A percentile compares a stretch with the other conserved stretches of the same genome.
Evolutionary conservation across 2,797 vertebrate species (phyloP).

Genomic region (Syncerus caffer): DNA sequence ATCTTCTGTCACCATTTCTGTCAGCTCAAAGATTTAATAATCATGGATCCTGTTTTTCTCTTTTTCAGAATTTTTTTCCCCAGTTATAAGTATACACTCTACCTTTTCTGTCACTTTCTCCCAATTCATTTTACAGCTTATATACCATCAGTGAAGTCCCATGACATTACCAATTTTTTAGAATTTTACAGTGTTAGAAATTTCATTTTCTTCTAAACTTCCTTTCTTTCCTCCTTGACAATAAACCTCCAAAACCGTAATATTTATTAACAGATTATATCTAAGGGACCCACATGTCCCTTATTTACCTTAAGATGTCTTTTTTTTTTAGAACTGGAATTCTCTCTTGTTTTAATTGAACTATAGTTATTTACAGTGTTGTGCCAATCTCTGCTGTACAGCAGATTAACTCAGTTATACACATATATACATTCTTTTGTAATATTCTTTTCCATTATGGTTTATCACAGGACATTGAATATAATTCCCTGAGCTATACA

Average conservation of each 20-base stretch:
- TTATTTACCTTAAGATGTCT: neutral
- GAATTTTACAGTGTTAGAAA: neutral
- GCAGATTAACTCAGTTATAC: neutral
- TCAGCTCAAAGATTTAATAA: neutral
- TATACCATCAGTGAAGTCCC: neutral
- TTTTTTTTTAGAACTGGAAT: neutral
- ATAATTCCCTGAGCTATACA: neutral
- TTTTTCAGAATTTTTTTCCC: conserved; percentile 23
- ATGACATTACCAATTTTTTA: neutral
- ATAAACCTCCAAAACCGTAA: neutral
- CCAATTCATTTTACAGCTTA: conserved; percentile 19
- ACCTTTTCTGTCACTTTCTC: neutral
- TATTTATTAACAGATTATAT: neutral
- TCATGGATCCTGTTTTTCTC: neutral
- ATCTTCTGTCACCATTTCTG: neutral
- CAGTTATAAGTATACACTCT: neutral
- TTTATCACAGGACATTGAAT: neutral
- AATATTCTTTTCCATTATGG: neutral
- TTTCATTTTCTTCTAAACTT: neutral
- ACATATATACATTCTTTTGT: neutral
- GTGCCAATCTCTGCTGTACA: neutral
- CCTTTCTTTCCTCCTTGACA: conserved; percentile 12
- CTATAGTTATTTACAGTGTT: neutral
- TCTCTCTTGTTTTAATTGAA: neutral
- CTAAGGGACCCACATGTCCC: neutral